Conservation (phyloP, 2,888 invertebrate genomes). For the Drosophila leonis region DNA sequence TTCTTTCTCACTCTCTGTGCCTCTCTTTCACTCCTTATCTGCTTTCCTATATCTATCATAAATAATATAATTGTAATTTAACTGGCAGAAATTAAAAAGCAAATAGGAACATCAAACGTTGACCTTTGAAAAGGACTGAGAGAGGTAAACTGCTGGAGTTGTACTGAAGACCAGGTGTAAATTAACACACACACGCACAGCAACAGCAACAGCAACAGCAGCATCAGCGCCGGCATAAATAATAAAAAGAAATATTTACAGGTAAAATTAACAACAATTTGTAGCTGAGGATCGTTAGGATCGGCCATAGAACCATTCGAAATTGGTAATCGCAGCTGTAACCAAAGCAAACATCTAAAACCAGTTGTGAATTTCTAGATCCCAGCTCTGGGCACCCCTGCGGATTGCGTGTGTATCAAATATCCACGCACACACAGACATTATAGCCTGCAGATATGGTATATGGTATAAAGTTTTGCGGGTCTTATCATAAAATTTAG, state of each 20-base stretch:
- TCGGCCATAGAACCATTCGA: slow-evolving; percentile 37
- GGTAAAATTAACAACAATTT: slow-evolving; percentile 80
- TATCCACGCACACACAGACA: slow-evolving; percentile 34
- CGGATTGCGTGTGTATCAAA: slow-evolving; percentile 53
- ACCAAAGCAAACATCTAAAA: slow-evolving; percentile 1
- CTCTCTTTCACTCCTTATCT: slow-evolving; percentile 4
- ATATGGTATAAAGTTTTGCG: slow-evolving; percentile 25
- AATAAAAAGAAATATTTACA: slow-evolving; percentile 79
- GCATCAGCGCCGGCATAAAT: slow-evolving; percentile 70
- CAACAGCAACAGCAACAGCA: slow-evolving; percentile 37
- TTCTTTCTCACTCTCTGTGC: slow-evolving; percentile 10
- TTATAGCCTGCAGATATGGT: slow-evolving; percentile 29
- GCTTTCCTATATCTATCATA: slow-evolving; percentile 26
- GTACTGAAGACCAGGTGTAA: slow-evolving; percentile 49
- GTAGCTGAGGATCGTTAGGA: slow-evolving; percentile 69
- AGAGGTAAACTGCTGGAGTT: slow-evolving; percentile 19
- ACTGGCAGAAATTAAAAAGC: slow-evolving; percentile 55
- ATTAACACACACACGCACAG: slow-evolving; percentile 18
- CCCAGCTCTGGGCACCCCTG: slow-evolving; percentile 43
- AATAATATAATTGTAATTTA: slow-evolving; percentile 69
- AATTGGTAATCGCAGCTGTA: slow-evolving; percentile 10
- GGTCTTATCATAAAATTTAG: slow-evolving; percentile 75
- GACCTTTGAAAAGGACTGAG: slow-evolving; percentile 56
- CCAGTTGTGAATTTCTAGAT: slow-evolving; percentile 15
- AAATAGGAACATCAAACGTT: slow-evolving; percentile 62